Evolutionary conservation across 1,140 invertebrate genomes (phyloP), one percentile per base, ranked within the genome.

Genomic region (Zophobas atratus): DNA sequence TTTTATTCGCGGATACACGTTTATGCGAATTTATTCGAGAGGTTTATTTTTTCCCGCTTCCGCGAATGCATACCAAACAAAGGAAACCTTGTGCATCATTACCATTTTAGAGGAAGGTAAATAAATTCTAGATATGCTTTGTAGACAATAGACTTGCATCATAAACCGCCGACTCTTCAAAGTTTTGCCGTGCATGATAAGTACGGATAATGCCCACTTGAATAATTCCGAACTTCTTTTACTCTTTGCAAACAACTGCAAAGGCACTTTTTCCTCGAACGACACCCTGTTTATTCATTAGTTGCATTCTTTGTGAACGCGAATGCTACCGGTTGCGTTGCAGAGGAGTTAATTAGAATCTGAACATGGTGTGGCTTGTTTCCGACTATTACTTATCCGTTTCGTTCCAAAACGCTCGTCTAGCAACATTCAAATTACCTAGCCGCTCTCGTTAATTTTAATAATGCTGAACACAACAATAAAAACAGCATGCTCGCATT

Each of bases 391-490:
- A 67, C 60, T 43, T 67, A 67, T 67, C n/a, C 38, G 38, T 48
- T 67, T 67, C 60, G 39, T 67, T 67, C 6, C 1, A 67, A 67
- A 67, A 20, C 39, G 60, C 39, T 20, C 39, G 43, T 67, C 38
- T 46, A 67, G 60, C 60, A 67, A 43, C 39, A 39, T 0, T 46
- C 8, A 67, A 67, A 67, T 67, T 67, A 67, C 60, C 60, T 43
- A 67, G 60, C 60, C 38, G 60, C 38, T 43, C 60, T 67, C 60
- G 60, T 67, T 67, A 67, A 33, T n/a, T 67, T 67, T 67, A 67
- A 67, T 67, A 67, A 67, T 67, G 60, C 60, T 67, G 60, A 67
- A 67, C 60, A 67, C 60, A 67, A 67, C 39, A 67, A 67, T 67
- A 67, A 67, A 67, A 67, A 38, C 5, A 67, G 6, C 60, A 67